A percentile compares a stretch with the other conserved stretches of the same genome.
Evolutionary conservation across 1,140 invertebrate species (phyloP).

Genomic region (Cataglyphis hispanica): DNA sequence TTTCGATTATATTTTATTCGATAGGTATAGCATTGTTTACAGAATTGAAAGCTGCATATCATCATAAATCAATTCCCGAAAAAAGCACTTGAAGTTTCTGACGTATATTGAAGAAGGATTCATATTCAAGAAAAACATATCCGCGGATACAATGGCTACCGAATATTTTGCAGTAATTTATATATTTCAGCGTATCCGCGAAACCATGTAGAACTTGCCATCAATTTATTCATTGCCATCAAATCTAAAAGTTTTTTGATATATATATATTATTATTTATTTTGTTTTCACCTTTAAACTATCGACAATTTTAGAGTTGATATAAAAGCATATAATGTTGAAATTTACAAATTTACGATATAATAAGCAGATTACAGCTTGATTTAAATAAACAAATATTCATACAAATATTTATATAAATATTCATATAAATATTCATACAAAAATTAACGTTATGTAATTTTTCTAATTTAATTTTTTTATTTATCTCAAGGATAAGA

Average conservation of each 20-base stretch:
- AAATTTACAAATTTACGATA: neutral
- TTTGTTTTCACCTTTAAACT: neutral
- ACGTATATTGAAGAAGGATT: slow-evolving; percentile 17
- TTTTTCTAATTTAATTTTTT: slow-evolving; percentile 15
- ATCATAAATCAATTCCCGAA: slow-evolving; percentile 44
- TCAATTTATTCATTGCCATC: slow-evolving; percentile 13
- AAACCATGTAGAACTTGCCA: neutral
- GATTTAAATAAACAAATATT: neutral
- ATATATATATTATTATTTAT: neutral
- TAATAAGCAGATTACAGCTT: neutral
- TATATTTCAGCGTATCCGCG: slow-evolving; percentile 9
- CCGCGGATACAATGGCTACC: slow-evolving; percentile 1
- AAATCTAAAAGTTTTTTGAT: neutral
- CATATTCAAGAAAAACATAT: slow-evolving; percentile 46
- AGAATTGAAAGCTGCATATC: slow-evolving; percentile 9
- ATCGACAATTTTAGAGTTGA: neutral
- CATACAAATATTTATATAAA: too few relatives aligned
- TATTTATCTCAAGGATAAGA: neutral
- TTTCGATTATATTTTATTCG: slow-evolving; percentile 23
- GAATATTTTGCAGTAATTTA: slow-evolving; percentile 58
- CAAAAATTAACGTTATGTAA: slow-evolving; percentile 7
- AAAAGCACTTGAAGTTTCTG: slow-evolving; percentile 50
- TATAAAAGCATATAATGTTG: neutral
- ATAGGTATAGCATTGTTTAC: slow-evolving; percentile 37
- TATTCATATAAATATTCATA: neutral